Conservation (phyloP, 2,113 vertebrate genomes). For the Mormyrus lacerda region DNA sequence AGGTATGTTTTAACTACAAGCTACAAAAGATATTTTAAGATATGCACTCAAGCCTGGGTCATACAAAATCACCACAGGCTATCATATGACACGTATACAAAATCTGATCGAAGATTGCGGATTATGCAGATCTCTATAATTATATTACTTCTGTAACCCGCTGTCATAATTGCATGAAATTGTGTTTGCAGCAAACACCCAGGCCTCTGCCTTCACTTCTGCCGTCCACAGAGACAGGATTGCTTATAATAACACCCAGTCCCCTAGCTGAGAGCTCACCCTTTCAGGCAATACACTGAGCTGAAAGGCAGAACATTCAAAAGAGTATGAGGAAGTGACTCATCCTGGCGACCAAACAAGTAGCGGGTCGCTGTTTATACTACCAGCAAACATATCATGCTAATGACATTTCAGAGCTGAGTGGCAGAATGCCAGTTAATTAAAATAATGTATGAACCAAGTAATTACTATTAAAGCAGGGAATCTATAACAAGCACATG, state of each 20-base stretch:
- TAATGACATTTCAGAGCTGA: neutral
- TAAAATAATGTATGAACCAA: slow-evolving; percentile 1
- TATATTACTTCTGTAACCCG: neutral
- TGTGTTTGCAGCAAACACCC: neutral
- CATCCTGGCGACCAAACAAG: neutral
- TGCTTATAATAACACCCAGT: neutral
- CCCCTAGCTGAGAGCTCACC: neutral
- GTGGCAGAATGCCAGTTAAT: neutral
- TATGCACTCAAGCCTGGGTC: neutral
- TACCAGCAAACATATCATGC: neutral
- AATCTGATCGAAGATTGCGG: neutral
- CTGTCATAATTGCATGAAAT: neutral
- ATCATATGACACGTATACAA: neutral
- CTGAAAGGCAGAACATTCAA: neutral
- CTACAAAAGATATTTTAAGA: neutral
- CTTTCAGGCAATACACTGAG: neutral
- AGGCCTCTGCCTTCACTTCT: neutral
- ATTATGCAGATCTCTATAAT: neutral
- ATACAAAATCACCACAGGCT: neutral
- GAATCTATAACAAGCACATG: neutral
- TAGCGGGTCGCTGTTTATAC: neutral
- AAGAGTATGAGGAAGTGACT: neutral
- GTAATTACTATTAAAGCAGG: neutral
- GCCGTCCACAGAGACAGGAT: neutral
- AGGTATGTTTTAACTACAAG: neutral